phyloP scores from a whole-genome alignment of 2,113 vertebrate genomes.

The Rhynchopsitta pachyrhyncha region DNA sequence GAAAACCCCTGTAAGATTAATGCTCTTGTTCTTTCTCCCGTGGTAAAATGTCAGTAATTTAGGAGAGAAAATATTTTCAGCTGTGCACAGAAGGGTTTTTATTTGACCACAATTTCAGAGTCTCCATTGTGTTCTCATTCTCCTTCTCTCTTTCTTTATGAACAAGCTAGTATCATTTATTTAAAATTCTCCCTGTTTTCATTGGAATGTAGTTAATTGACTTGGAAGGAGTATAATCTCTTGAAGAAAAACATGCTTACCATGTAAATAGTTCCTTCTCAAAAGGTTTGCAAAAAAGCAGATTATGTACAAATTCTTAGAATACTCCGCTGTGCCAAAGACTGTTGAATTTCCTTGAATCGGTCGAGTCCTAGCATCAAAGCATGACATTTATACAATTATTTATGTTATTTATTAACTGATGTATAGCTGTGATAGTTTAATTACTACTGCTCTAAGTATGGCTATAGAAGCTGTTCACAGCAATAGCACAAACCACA shows the following conservation, averaged over 20 bases:
- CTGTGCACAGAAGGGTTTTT: constrained; percentile 30
- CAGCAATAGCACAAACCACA: constrained; percentile 43
- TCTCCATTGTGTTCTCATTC: constrained; percentile 25
- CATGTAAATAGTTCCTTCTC: constrained; percentile 63
- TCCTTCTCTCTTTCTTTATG: constrained; percentile 31
- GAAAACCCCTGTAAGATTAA: constrained; percentile 35
- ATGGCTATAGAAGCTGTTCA: background rate
- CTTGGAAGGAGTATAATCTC: constrained; percentile 69
- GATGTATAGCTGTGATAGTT: constrained; percentile 7
- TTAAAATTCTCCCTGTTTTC: constrained; percentile 62
- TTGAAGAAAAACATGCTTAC: constrained; percentile 68
- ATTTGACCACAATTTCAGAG: constrained; percentile 54
- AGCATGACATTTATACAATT: constrained; percentile 26
- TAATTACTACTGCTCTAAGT: constrained; percentile 26
- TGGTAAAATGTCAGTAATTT: constrained; percentile 52
- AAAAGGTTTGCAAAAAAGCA: constrained; percentile 56
- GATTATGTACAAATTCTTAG: constrained; percentile 66
- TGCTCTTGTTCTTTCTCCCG: background rate
- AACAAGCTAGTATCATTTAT: constrained; percentile 38
- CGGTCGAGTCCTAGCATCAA: constrained; percentile 3
- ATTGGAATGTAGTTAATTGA: constrained; percentile 71
- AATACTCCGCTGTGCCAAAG: constrained; percentile 35
- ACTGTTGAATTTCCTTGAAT: constrained; percentile 7
- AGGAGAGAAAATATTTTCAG: constrained; percentile 34
- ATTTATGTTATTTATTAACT: constrained; percentile 57